phyloP scores from a whole-genome alignment of 2,888 invertebrate species.

The Agrotis ipsilon region DNA sequence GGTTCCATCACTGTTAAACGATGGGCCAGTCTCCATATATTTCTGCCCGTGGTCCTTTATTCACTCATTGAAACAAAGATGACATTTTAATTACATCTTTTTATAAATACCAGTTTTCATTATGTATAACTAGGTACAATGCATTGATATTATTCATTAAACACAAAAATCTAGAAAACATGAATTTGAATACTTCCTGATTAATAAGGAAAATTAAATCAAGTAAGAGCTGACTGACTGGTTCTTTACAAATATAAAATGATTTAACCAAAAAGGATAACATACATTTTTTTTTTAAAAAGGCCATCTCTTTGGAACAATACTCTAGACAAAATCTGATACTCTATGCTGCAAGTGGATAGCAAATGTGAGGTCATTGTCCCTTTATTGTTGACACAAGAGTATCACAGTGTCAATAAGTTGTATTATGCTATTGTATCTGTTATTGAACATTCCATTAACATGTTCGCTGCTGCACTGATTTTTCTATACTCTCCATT shows the following conservation, averaged over 20 bases:
- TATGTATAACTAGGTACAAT: too few relatives aligned
- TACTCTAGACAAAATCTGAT: background rate
- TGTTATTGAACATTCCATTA: too few relatives aligned
- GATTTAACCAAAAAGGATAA: too few relatives aligned
- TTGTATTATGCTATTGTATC: background rate
- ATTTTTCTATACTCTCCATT: too few relatives aligned
- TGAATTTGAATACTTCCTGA: background rate
- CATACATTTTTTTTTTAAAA: too few relatives aligned
- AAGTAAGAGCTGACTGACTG: background rate
- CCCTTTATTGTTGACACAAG: background rate
- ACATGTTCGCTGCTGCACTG: too few relatives aligned
- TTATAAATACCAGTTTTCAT: background rate
- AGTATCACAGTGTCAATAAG: background rate
- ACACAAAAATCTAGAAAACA: background rate
- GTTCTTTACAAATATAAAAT: background rate
- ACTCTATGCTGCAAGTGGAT: background rate
- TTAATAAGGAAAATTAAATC: background rate
- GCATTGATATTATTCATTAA: too few relatives aligned
- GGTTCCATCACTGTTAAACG: too few relatives aligned
- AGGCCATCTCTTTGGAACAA: too few relatives aligned
- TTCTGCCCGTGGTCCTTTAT: too few relatives aligned
- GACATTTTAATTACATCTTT: background rate
- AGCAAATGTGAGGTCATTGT: conserved; percentile 10
- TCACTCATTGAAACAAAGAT: background rate
- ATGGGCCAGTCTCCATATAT: too few relatives aligned